A percentile compares a stretch with the other conserved stretches of the same genome.
Evolutionary conservation across 2,888 invertebrate genomes (phyloP).

Genomic region (Hirtodrosophila histrioides): DNA sequence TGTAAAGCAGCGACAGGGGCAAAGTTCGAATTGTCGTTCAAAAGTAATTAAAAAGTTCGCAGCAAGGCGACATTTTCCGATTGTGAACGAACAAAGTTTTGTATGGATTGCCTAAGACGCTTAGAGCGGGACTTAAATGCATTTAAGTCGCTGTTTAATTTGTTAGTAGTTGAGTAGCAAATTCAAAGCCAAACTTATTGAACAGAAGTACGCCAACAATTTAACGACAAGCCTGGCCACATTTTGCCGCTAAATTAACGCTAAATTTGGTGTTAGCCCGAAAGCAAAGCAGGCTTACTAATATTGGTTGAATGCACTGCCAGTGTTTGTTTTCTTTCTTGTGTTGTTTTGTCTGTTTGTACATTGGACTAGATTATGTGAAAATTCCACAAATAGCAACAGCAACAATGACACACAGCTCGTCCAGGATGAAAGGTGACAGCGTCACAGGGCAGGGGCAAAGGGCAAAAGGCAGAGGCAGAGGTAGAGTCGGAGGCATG

Average conservation of each 20-base stretch:
- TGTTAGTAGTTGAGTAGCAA: constrained; percentile 19
- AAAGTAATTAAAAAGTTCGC: constrained; percentile 77
- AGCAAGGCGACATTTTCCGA: constrained; percentile 69
- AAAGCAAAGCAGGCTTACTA: constrained; percentile 8
- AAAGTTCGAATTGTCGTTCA: constrained; percentile 76
- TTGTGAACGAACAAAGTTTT: constrained; percentile 54
- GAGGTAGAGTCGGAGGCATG: constrained; percentile 16
- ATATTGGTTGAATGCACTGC: constrained; percentile 36
- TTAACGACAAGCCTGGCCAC: constrained; percentile 31
- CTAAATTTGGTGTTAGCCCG: constrained; percentile 8
- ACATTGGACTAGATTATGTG: constrained; percentile 40
- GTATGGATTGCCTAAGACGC: not conserved
- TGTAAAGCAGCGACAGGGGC: constrained; percentile 57
- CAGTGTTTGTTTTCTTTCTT: not conserved
- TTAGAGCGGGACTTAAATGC: constrained; percentile 37
- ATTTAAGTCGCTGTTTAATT: constrained; percentile 41
- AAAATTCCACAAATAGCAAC: constrained; percentile 34
- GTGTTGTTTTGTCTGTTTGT: constrained; percentile 15
- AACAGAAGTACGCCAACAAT: constrained; percentile 11
- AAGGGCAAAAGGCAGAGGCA: not conserved
- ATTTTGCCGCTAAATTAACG: constrained; percentile 29
- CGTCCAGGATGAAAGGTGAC: constrained; percentile 33
- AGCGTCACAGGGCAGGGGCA: constrained; percentile 3
- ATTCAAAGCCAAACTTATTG: constrained; percentile 32
- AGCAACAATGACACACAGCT: constrained; percentile 21